phyloP scores from a whole-genome alignment of 2,888 invertebrate genomes.

The Lasioglossum vierecki region DNA sequence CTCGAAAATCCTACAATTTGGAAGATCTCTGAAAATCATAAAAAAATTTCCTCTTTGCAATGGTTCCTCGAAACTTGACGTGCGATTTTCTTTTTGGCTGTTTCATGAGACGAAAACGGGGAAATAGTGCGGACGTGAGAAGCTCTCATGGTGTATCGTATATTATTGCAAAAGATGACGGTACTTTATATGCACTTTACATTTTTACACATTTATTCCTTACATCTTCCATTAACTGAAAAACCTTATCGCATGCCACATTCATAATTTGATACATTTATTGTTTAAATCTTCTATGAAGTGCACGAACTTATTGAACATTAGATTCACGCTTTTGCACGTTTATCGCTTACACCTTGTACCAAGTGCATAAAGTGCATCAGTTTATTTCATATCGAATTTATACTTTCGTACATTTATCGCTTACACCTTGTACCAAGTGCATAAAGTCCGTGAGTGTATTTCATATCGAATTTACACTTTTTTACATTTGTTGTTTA shows the following conservation, averaged over 20 bases:
- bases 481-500: neutral
- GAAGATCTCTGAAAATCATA: neutral
- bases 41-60: neutral
- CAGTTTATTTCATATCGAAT: neutral
- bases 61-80: neutral
- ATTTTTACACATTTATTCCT: neutral
- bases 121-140: neutral
- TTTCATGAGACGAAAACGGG: neutral
- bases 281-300: neutral
- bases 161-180: neutral
- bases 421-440: neutral
- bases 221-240: neutral
- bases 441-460: neutral
- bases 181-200: neutral
- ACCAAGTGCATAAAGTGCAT: neutral
- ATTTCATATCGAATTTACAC: neutral
- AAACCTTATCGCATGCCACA: neutral
- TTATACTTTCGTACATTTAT: neutral
- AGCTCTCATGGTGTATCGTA: neutral
- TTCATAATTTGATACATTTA: neutral
- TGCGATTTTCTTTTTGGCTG: neutral
- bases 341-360: neutral
- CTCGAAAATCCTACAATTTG: neutral
- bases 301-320: neutral
- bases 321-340: neutral